Evolutionary conservation across 2,797 vertebrate genomes (phyloP), one percentile per base, ranked within the genome.

Genomic region (Acanthurus tractus): DNA sequence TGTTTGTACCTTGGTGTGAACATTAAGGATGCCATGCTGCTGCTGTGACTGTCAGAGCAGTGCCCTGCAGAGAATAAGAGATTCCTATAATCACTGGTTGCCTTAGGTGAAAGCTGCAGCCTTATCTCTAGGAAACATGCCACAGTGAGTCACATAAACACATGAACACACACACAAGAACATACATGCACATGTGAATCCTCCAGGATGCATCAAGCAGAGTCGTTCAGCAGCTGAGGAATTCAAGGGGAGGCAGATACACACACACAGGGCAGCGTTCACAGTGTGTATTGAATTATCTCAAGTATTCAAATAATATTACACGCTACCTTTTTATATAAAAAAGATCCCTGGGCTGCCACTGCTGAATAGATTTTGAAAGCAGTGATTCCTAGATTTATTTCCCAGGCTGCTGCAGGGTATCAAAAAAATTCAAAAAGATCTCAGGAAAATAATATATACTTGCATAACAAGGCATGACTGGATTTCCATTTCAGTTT

Each of bases 121-220:
- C 85, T 90, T 86, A 89, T 92, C 93, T 89, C 71, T 1, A 71
- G 59, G 78, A 89, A 90, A 85, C 82, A 88, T 59, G 82, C 80
- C 78, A 74, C 70, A 40, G 52, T 14, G 57, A 79, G 34, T 70
- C 78, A 80, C 73, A 82, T 20, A 59, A 61, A 69, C 55, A 79
- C 69, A 52, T 3, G 34, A 18, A 54, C 50, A 49, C 40, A 45
- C 42, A 36, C 25, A 4, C 50, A 0, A 42, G 40, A 1, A 64
- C 59, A 62, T 57, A 61, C 54, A 58, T 72, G 66, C 65, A 58
- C 34, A 65, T 67, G 74, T 18, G 44, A 46, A 36, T 62, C 12
- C 18, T 58, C 52, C 42, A 74, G 64, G 23, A 72, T 50, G 13
- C 55, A 9, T 25, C 1, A 5, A 49, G 34, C 2, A 23, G 10